Percentiles rank a stretch among this genome's conserved stretches.
Conservation (phyloP, 2,888 invertebrate species). For the Gasteruption jaculator region DNA sequence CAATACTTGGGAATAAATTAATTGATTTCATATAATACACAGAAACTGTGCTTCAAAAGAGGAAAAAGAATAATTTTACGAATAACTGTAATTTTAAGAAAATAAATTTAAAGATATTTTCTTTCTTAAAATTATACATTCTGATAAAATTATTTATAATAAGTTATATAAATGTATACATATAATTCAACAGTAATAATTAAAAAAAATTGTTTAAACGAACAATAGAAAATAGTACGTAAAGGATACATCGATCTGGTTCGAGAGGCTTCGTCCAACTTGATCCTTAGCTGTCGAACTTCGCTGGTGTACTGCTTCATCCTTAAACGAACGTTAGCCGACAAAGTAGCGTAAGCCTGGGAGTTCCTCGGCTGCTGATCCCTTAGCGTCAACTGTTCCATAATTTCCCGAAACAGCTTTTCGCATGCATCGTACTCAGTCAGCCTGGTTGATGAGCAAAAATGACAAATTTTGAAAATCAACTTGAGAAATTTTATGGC, state of each 20-base stretch:
- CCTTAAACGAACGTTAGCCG: slow-evolving; percentile 58
- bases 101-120: slow-evolving; percentile 1
- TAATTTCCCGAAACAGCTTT: slow-evolving; percentile 60
- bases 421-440: slow-evolving; percentile 65
- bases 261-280: slow-evolving; percentile 55
- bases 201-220: no score
- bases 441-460: slow-evolving; percentile 52
- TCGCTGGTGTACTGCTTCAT: slow-evolving; percentile 62
- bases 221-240: slow-evolving; percentile 9
- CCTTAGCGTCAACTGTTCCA: slow-evolving; percentile 59
- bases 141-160: slow-evolving; percentile 1
- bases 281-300: slow-evolving; percentile 57
- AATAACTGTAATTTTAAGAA: background rate
- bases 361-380: slow-evolving; percentile 56
- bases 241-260: slow-evolving; percentile 53
- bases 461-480: background rate
- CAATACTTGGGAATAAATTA: slow-evolving; percentile 4
- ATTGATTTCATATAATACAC: no score
- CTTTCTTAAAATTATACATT: background rate
- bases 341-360: slow-evolving; percentile 58
- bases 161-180: slow-evolving; percentile 1
- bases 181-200: no score
- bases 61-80: slow-evolving; percentile 22
- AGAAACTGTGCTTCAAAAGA: no score
- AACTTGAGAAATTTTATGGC: slow-evolving; percentile 10